Evolutionary conservation across 92 coral and sea anemone species (phyloP).

Genomic region (Epizoanthus illoricatus): DNA sequence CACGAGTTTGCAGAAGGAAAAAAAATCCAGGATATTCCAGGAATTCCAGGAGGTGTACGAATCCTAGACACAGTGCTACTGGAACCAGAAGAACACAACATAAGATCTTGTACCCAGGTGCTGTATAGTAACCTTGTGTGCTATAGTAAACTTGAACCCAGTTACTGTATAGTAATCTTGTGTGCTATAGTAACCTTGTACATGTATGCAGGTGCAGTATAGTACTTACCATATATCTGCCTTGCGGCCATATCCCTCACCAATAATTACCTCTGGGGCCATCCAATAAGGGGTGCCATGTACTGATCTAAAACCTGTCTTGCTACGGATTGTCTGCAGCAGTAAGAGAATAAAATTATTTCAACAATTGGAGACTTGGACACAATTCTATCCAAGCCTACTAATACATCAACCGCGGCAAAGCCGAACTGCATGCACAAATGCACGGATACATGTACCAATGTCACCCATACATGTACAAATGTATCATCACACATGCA

Average conservation of each 20-base stretch:
- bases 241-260: constrained; percentile 95
- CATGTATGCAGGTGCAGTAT: neutral
- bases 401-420: too few species aligned
- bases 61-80: too few species aligned
- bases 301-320: constrained; percentile 95
- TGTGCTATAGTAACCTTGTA: too few species aligned
- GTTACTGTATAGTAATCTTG: too few species aligned
- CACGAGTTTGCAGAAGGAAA: too few species aligned
- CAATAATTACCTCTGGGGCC: constrained; percentile 99
- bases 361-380: neutral
- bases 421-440: too few species aligned
- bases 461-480: neutral
- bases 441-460: neutral
- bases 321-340: constrained; percentile 92
- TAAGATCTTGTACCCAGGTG: too few species aligned
- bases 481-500: neutral
- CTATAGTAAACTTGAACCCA: too few species aligned
- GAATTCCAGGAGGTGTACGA: too few species aligned
- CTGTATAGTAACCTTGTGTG: neutral
- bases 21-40: too few species aligned
- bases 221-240: constrained; percentile 92
- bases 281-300: constrained; percentile 99
- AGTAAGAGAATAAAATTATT: neutral
- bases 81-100: too few species aligned
- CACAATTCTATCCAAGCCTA: neutral